phyloP scores from a whole-genome alignment of 1,140 invertebrate species.

The Theocolax elegans region DNA sequence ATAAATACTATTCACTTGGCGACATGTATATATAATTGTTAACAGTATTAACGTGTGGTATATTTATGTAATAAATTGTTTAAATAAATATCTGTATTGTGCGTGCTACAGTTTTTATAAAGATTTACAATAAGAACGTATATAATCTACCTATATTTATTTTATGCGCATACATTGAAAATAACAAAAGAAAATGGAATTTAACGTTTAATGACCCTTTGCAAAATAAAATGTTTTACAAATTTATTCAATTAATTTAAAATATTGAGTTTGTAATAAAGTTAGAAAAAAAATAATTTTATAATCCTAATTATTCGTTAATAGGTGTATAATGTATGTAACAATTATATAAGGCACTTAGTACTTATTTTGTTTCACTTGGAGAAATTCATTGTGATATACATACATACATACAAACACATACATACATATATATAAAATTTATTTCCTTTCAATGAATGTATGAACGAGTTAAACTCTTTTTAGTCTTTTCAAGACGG shows the following conservation, averaged over 20 bases:
- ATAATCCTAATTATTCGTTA: constrained; percentile 33
- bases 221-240: too few relatives aligned
- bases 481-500: constrained; percentile 36
- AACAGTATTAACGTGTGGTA: neutral
- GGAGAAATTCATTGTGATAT: constrained; percentile 34
- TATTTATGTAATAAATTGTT: constrained; percentile 7
- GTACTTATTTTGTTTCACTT: constrained; percentile 4
- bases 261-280: too few relatives aligned
- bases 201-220: too few relatives aligned
- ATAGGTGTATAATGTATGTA: constrained; percentile 27
- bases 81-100: constrained; percentile 27
- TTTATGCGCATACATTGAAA: constrained; percentile 32
- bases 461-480: constrained; percentile 27
- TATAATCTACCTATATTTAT: neutral
- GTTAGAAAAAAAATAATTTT: constrained; percentile 6
- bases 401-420: constrained; percentile 29
- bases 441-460: constrained; percentile 27
- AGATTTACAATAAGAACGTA: constrained; percentile 16
- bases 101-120: constrained; percentile 36
- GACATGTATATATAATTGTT: neutral
- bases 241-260: too few relatives aligned
- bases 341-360: constrained; percentile 38
- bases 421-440: too few relatives aligned
- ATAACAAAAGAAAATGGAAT: neutral
- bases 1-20: constrained; percentile 17